Conservation (phyloP, 2,113 vertebrate species). For the Rhagologus leucostigma region DNA sequence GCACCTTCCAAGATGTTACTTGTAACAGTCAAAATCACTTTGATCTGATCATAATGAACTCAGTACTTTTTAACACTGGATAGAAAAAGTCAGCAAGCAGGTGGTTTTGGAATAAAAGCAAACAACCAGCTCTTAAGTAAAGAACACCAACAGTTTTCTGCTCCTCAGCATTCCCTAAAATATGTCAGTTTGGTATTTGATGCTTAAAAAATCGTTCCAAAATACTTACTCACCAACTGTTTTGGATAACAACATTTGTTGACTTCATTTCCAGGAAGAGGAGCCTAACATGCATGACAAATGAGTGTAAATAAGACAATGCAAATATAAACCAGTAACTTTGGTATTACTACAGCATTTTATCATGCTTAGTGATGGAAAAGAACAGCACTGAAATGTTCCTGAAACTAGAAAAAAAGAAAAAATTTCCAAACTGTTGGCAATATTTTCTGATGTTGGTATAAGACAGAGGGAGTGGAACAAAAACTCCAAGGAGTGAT, state of each 20-base stretch:
- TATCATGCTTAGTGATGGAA: not conserved
- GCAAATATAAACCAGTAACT: not conserved
- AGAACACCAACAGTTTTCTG: not conserved
- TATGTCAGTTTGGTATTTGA: not conserved
- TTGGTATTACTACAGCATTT: not conserved
- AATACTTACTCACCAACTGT: not conserved
- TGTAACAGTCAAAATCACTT: not conserved
- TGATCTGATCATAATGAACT: not conserved
- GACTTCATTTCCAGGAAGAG: not conserved
- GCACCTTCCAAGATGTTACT: not conserved
- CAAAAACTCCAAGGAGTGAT: not conserved
- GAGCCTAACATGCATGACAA: not conserved
- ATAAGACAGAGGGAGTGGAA: not conserved
- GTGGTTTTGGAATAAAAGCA: not conserved
- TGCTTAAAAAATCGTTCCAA: not conserved
- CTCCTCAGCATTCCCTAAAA: not conserved
- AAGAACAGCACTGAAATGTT: not conserved
- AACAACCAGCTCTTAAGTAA: not conserved
- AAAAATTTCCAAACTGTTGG: not conserved
- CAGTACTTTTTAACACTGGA: not conserved
- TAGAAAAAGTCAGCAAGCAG: not conserved
- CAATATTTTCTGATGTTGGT: not conserved
- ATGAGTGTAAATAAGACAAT: not conserved
- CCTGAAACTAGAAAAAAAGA: not conserved
- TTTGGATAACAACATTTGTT: not conserved